These are phyloP conservation scores for Acanthiza pusilla DNA, from an alignment of 2,797 vertebrate species.

Conservation along the genomic window DNA sequence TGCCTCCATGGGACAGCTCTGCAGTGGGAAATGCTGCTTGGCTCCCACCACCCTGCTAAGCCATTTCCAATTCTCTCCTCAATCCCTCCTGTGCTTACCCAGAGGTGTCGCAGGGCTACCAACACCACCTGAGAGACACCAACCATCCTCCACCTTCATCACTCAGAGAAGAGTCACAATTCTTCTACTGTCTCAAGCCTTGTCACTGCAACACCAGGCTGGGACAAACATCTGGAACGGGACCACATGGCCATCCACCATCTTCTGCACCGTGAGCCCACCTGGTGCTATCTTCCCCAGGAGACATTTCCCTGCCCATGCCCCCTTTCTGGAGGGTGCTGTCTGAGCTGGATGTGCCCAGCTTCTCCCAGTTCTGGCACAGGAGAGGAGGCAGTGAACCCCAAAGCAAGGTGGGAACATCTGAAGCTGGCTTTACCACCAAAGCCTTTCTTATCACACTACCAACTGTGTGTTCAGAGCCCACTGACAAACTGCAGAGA, in stretches of 20 bases:
- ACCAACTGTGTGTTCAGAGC: neutral
- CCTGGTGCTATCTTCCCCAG: neutral
- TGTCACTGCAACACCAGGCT: neutral
- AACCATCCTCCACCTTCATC: rapidly evolving
- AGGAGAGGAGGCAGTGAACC: neutral
- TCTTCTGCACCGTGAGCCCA: neutral
- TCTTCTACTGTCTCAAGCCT: neutral
- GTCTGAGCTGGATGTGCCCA: neutral
- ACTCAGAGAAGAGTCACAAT: neutral
- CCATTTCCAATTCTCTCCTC: neutral
- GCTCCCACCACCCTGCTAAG: neutral
- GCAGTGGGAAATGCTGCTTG: neutral
- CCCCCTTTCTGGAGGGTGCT: neutral
- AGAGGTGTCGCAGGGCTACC: neutral
- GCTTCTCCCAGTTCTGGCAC: neutral
- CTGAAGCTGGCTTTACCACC: neutral
- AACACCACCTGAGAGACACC: neutral
- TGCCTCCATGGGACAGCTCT: neutral
- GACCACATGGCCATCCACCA: neutral
- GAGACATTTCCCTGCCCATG: neutral
- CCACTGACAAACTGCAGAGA: neutral
- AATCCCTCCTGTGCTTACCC: neutral
- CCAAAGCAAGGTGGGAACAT: neutral
- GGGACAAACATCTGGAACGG: neutral
- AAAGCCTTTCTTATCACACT: neutral